phyloP scores from a whole-genome alignment of 2,797 vertebrate genomes.

The Lindbergichthys nudifrons region DNA sequence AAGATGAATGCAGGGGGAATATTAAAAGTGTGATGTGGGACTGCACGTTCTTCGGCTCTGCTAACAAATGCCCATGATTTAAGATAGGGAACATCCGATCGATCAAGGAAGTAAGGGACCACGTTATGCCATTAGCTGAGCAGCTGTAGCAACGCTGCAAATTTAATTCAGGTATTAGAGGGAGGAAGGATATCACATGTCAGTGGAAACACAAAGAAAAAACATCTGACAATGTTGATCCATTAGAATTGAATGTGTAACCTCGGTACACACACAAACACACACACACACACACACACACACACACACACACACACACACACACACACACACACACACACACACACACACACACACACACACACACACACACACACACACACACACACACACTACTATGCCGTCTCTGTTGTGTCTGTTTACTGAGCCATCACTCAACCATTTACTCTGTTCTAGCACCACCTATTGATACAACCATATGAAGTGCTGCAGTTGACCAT shows the following conservation, averaged over 20 bases:
- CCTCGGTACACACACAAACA: neutral
- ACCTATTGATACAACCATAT: constrained; percentile 74
- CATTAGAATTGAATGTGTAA: constrained; percentile 5
- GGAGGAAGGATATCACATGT: constrained; percentile 17
- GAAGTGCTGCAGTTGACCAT: constrained; percentile 3
- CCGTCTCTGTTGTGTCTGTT: constrained; percentile 14
- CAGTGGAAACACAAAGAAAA: constrained; percentile 16
- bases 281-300: neutral
- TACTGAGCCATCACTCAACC: constrained; percentile 11
- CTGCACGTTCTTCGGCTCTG: constrained; percentile 5
- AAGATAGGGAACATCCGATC: constrained; percentile 41
- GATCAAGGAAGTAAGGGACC: constrained; percentile 35
- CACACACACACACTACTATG: constrained; percentile 14
- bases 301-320: constrained; percentile 8
- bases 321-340: neutral
- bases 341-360: constrained; percentile 10
- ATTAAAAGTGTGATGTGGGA: constrained; percentile 31
- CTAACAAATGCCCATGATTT: constrained; percentile 47
- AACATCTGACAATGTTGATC: constrained; percentile 21
- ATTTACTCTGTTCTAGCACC: constrained; percentile 79
- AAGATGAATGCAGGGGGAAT: constrained; percentile 4
- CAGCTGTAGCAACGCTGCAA: constrained; percentile 35
- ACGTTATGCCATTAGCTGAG: constrained; percentile 44
- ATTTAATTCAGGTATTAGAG: constrained; percentile 51
- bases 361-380: constrained; percentile 9